Evolutionary conservation across 2,797 vertebrate species (phyloP).

Genomic region (Danio kyathit): DNA sequence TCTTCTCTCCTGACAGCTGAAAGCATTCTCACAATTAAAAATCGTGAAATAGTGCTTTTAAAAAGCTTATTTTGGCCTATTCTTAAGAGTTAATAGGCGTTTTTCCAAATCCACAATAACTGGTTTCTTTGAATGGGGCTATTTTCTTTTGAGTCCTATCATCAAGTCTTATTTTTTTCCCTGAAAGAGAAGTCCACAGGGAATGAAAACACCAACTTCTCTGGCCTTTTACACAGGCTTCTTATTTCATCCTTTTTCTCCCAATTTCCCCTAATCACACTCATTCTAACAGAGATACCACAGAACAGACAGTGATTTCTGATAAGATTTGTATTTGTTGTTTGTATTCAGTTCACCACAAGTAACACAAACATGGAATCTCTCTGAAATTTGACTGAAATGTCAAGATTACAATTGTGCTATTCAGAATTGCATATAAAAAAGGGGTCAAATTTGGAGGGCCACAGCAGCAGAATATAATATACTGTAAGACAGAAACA

Average conservation of each 20-base stretch:
- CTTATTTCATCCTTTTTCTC: not conserved
- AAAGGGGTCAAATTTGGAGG: not conserved
- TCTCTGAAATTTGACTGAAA: not conserved
- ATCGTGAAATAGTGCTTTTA: not conserved
- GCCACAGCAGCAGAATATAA: not conserved
- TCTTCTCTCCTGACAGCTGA: not conserved
- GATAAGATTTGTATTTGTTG: not conserved
- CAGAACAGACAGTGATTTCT: constrained; percentile 3
- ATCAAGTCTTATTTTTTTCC: constrained; percentile 11
- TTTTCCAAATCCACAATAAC: not conserved
- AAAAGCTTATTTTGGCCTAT: not conserved
- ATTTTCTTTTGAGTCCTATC: not conserved
- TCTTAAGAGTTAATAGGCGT: not conserved
- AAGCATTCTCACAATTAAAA: not conserved
- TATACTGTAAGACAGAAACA: too few relatives aligned
- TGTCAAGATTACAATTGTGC: not conserved
- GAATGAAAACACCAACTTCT: not conserved
- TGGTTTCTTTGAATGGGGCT: not conserved
- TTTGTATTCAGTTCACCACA: constrained; percentile 12
- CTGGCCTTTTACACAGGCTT: not conserved
- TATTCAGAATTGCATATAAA: not conserved
- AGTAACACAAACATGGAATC: not conserved
- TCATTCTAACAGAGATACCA: not conserved
- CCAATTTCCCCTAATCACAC: not conserved
- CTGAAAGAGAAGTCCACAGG: not conserved